Evolutionary conservation across 2,797 vertebrate species (phyloP), one percentile per base, ranked within the genome.

Genomic region (Poliocrania exsul): DNA sequence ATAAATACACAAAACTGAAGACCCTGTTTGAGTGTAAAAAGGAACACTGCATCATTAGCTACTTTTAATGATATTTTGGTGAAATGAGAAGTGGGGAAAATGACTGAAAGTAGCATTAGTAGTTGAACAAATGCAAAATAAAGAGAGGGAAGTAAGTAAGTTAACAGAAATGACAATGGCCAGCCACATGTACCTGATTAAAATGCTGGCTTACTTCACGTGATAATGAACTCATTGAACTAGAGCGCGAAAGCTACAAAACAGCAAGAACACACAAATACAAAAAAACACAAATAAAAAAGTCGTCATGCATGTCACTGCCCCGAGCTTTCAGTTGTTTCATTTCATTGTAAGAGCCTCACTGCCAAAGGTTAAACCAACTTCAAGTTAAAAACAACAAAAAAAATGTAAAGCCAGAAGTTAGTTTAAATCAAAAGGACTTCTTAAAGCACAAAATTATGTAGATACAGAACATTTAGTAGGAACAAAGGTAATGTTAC

Each of bases 141-240:
- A 95, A 95, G 42, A 33, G 29, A 8, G 8, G 51, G n/a, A 62
- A 88, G 51, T 46, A 92, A 95, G 42, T 50, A 77, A 79, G 89
- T 64, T 37, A 89, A 54, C 74, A 66, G 72, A 92, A 86, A 96
- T 85, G 96, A 88, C 82, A 96, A 89, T 92, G 86, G 97, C 98
- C 98, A 97, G 98, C 98, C 98, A 96, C 96, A 98, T 97, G 98
- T 99, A 99, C 99, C 99, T 99, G 99, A 96, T 99, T 98, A 98
- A 99, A 98, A 98, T 99, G 99, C 98, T 98, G 99, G 99, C 99
- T 99, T 98, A 99, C 99, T 99, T 99, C 99, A 70, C 98, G 98
- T 96, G 99, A 99, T 98, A 99, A 99, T 98, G 99, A 99, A 98
- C 99, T 99, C 99, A 99, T 98, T 98, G 99, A 99, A 98, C 99